Evolutionary conservation across 2,113 vertebrate species (phyloP).

Genomic region (Cinclus cinclus): DNA sequence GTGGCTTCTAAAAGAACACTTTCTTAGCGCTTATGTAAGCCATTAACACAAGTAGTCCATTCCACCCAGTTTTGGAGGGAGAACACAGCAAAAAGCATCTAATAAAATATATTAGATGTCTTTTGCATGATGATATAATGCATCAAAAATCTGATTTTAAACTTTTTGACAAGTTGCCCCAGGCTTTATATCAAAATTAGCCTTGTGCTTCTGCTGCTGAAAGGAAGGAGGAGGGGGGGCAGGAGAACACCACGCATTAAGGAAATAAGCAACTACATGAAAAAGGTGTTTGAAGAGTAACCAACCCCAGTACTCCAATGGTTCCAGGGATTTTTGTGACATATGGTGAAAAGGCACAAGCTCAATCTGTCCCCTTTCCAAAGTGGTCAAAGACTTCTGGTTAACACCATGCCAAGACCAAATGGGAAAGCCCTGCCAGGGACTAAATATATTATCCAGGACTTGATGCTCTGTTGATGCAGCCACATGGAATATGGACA

Average conservation of each 20-base stretch:
- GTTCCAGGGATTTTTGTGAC: background rate
- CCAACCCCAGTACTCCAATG: background rate
- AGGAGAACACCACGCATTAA: conserved; percentile 17
- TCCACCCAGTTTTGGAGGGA: background rate
- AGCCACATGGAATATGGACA: conserved; percentile 35
- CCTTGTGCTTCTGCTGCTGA: conserved; percentile 39
- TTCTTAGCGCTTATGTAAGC: background rate
- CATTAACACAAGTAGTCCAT: background rate
- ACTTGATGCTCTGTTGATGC: background rate
- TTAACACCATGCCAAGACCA: conserved; percentile 1
- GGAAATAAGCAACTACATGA: background rate
- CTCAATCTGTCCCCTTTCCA: conserved; percentile 2
- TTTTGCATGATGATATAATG: conserved; percentile 52
- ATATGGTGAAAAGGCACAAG: background rate
- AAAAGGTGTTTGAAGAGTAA: background rate
- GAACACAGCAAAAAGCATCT: background rate
- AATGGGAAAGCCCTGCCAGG: conserved; percentile 1
- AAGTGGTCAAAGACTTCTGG: background rate
- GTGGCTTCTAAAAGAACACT: background rate
- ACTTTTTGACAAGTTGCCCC: conserved; percentile 60
- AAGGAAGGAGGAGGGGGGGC: conserved; percentile 38
- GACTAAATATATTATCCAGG: conserved; percentile 22
- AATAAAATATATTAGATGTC: conserved; percentile 45
- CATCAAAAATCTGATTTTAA: conserved; percentile 60
- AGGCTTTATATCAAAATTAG: conserved; percentile 65